Evolutionary conservation across 2,113 vertebrate species (phyloP).

Genomic region (Lagopus muta): DNA sequence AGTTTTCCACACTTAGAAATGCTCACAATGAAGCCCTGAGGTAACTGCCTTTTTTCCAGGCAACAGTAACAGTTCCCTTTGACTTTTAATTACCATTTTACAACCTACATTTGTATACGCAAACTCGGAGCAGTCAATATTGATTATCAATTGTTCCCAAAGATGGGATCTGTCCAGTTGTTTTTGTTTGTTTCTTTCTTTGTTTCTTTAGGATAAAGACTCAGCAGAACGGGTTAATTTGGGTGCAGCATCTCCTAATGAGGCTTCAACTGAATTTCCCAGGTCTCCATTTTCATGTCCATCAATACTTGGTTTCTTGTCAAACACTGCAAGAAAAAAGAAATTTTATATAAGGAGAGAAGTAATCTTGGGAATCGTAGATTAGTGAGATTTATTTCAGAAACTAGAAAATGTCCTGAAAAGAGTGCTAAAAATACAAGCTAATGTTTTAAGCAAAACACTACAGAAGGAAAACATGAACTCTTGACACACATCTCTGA

Average conservation of each 20-base stretch:
- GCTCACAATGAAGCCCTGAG: constrained; percentile 82
- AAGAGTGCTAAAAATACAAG: background rate
- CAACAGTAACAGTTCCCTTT: constrained; percentile 74
- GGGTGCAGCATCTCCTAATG: constrained; percentile 81
- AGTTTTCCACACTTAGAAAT: constrained; percentile 75
- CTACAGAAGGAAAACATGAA: background rate
- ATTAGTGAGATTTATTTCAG: background rate
- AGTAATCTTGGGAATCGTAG: background rate
- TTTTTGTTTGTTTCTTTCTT: background rate
- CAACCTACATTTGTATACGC: constrained; percentile 65
- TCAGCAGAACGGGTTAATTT: constrained; percentile 82
- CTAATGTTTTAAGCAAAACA: background rate
- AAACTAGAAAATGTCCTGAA: background rate
- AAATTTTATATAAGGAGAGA: constrained; percentile 13
- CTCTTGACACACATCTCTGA: background rate
- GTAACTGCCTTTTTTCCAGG: constrained; percentile 77
- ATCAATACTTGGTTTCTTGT: constrained; percentile 87
- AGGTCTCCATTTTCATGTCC: constrained; percentile 89
- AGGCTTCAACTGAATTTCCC: constrained; percentile 82
- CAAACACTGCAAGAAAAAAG: constrained; percentile 81
- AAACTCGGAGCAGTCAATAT: constrained; percentile 66
- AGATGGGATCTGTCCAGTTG: constrained; percentile 48
- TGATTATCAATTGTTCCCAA: constrained; percentile 63
- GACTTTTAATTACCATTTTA: constrained; percentile 59
- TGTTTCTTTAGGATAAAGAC: constrained; percentile 81